Evolutionary conservation across 2,797 vertebrate genomes (phyloP).

Genomic region (Sciurus carolinensis): DNA sequence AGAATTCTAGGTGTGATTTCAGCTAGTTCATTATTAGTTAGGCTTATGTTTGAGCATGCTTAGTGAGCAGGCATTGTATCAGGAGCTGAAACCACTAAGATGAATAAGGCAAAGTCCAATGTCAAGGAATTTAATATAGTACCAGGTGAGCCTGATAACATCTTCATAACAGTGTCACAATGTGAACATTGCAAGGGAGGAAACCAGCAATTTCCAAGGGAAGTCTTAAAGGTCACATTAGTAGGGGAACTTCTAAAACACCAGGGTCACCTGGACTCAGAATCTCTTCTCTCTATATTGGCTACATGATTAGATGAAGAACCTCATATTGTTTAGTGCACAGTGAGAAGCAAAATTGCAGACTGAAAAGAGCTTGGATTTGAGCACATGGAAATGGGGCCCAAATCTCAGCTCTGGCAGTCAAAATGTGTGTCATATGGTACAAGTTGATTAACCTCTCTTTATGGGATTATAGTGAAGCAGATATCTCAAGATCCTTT

Average conservation of each 20-base stretch:
- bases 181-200: not conserved
- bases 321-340: not conserved
- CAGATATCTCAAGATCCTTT: slow-evolving; percentile 22
- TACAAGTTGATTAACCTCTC: not conserved
- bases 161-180: not conserved
- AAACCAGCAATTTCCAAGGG: not conserved
- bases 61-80: not conserved
- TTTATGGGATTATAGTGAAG: not conserved
- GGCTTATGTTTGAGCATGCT: not conserved
- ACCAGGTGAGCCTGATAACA: not conserved
- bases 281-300: not conserved
- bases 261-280: not conserved
- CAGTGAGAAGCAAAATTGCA: not conserved
- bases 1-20: not conserved
- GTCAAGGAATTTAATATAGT: not conserved
- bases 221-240: not conserved
- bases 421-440: not conserved
- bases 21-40: slow-evolving; percentile 36
- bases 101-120: not conserved
- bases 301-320: not conserved
- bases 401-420: not conserved
- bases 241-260: not conserved
- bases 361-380: not conserved
- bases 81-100: not conserved
- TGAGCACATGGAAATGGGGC: not conserved